A percentile compares a stretch with the other conserved stretches of the same genome.
Conservation (phyloP, 2,797 vertebrate genomes). For the Ceryle rudis region DNA sequence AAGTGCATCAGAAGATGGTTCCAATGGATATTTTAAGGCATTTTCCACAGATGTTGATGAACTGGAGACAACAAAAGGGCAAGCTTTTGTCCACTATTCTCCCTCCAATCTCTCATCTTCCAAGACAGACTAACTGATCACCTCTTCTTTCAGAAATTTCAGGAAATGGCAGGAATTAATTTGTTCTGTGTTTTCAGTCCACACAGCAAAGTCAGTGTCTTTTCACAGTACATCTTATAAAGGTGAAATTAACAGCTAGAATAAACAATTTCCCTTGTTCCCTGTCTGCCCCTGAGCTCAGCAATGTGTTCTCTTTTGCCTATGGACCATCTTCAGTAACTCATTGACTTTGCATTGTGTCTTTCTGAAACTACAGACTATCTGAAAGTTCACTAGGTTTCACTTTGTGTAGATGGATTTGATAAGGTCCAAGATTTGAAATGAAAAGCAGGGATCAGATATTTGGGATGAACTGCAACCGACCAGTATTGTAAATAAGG, state of each 20-base stretch:
- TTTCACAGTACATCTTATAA: neutral
- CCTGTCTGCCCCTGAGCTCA: neutral
- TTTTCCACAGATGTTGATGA: neutral
- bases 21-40: neutral
- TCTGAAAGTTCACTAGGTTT: neutral
- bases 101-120: neutral
- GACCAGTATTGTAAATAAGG: neutral
- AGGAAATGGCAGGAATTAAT: neutral
- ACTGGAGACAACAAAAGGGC: neutral
- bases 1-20: neutral
- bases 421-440: neutral
- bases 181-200: neutral
- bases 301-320: neutral
- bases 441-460: neutral
- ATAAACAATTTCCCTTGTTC: neutral
- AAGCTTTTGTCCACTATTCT: neutral
- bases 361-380: neutral
- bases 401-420: neutral
- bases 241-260: neutral
- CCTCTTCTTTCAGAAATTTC: neutral
- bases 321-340: neutral
- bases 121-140: neutral
- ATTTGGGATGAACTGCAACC: neutral
- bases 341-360: neutral
- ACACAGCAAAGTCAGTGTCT: neutral